phyloP scores from a whole-genome alignment of 64 coral and sea anemone genomes.

The Stylophora pistillata region DNA sequence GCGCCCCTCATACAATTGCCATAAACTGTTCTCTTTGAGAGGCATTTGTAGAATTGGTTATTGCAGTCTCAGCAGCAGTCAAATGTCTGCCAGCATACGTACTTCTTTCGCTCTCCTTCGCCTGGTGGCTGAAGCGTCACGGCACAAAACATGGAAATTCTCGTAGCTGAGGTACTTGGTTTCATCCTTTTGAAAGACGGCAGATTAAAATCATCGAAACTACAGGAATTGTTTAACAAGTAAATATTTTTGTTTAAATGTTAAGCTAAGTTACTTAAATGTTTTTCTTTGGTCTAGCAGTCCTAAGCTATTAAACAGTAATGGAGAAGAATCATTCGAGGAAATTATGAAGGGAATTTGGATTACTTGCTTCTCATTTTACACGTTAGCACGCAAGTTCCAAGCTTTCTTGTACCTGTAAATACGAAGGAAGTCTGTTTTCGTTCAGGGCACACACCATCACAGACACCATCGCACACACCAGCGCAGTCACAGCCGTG shows the following conservation, averaged over 20 bases:
- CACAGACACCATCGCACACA: neutral
- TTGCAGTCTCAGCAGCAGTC: slow-evolving; percentile 9
- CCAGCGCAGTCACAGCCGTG: neutral
- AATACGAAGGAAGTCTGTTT: neutral
- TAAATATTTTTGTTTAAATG: no score
- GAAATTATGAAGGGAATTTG: neutral
- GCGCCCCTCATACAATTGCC: neutral
- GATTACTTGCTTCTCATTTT: neutral
- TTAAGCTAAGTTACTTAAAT: no score
- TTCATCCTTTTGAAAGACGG: neutral
- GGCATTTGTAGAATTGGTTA: neutral
- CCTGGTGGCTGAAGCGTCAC: neutral
- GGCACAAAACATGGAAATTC: neutral
- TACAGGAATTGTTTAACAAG: no score
- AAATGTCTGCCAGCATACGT: neutral
- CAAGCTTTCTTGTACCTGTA: neutral
- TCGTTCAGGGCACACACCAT: neutral
- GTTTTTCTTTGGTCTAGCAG: no score
- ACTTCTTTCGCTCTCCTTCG: neutral
- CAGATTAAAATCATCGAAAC: neutral
- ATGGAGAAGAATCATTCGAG: no score
- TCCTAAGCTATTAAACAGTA: no score
- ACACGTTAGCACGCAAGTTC: no score
- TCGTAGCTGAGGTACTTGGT: slow-evolving; percentile 1
- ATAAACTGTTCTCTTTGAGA: neutral